Conservation (phyloP, 2,797 vertebrate species). For the Gila robusta region DNA sequence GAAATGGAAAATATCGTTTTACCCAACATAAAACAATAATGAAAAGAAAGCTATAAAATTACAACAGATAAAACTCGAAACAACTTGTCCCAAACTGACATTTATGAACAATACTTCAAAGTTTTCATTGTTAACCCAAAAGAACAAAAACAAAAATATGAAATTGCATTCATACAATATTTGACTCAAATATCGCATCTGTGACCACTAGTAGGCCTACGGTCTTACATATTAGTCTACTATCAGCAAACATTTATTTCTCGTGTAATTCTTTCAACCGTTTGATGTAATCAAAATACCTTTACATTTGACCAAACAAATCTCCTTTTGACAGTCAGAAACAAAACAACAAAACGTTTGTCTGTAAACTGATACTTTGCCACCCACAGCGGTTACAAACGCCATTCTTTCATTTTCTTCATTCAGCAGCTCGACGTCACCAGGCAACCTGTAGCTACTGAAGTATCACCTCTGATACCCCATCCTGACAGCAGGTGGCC, state of each 20-base stretch:
- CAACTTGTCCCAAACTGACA: background rate
- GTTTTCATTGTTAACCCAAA: background rate
- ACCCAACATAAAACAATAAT: background rate
- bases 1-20: background rate
- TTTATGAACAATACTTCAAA: background rate
- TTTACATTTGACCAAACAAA: slow-evolving; percentile 44
- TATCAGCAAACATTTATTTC: background rate
- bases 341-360: slow-evolving; percentile 54
- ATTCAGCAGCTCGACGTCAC: slow-evolving; percentile 66
- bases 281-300: slow-evolving; percentile 17
- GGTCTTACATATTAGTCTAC: background rate
- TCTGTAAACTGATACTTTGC: slow-evolving; percentile 68
- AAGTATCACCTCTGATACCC: slow-evolving; percentile 56
- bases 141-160: background rate
- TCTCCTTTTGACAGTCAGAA: slow-evolving; percentile 60
- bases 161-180: background rate
- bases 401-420: slow-evolving; percentile 55
- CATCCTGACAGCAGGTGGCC: slow-evolving; percentile 51
- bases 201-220: background rate
- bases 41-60: background rate
- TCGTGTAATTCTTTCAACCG: slow-evolving; percentile 22
- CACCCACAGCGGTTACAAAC: slow-evolving; percentile 66
- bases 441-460: slow-evolving; percentile 62
- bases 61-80: background rate
- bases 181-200: background rate